Base-by-base conservation (phyloP, 1,140 invertebrate species). In the Paralvinella palmiformis region DNA sequence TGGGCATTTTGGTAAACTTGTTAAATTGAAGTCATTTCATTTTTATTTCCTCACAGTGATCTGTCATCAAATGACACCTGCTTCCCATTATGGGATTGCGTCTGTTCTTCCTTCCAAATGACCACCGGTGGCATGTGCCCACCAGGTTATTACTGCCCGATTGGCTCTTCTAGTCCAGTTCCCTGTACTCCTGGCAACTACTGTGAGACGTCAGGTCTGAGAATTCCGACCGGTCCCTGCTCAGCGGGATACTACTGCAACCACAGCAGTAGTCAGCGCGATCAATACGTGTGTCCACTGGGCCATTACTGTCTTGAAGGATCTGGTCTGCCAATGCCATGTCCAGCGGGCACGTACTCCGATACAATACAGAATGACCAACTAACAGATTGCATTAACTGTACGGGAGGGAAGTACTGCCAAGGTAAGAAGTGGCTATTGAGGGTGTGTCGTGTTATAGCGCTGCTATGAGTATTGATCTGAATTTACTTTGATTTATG, bases 51-150 rank as follows among this genome's bases (percentile, higher is more conserved):
- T 56, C 67, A 20, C 64, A 77, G 75, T 65, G 71, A 64, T 32
- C 65, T 78, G 29, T 72, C 71, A 45, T 72, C 72, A 29, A 78
- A 78, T 65, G 70, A 75, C 67, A 77, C 76, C 0, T 78, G 76
- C 64, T 70, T 73, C 1, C 76, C 76, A 0, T 63, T 65, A 52
- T 78, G 76, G 76, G 76, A 76, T 66, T 78, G 76, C 65, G 71
- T 74, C 7, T 78, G 76, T 65, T 69, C 74, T 31, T 57, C 63
- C 32, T 78, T 74, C 69, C 45, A 68, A 5, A 68, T 78, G 72
- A 58, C 60, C 7, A 77, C 74, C 2, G 76, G 76, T 64, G 70
- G 66, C 27, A 37, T 74, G 3, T 77, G 75, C 68, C 70, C 73
- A 5, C 68, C 69, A 15, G 76, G 75, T 48, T 75, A 73, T 27